Evolutionary conservation across 2,888 invertebrate species (phyloP), one percentile per base, ranked within the genome.

Genomic region (Griposia aprilina): DNA sequence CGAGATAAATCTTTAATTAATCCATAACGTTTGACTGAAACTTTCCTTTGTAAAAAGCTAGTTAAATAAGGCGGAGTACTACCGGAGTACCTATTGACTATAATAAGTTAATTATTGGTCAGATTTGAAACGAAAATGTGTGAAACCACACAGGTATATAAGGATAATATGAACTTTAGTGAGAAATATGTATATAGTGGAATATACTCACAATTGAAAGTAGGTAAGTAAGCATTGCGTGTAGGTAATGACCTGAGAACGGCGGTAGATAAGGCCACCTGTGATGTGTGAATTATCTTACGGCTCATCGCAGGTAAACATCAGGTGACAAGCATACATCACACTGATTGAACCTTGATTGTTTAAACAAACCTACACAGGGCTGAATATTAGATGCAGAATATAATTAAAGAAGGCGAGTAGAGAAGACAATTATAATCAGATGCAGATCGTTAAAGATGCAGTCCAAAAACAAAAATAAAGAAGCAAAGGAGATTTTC

Each of bases 1-100:
- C 17, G 17, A 84, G 65, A 84, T 76, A 84, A 71, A 80, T 87
- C 72, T 84, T 87, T 74, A 84, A 84, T 84, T 76, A 84, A 84
- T 69, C 50, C 20, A 48, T 67, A 65, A 57, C 62, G 74, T 68
- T 79, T 50, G 15, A 66, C 41, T 57, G 52, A 26, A 78, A 70
- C 50, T 86, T 73, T n/a, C 15, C 23, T 45, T 36, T 62, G 70
- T 68, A 86, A 45, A 78, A 86, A 74, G 67, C 48, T 45, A 55
- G 69, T 75, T 59, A 66, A 70, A 75, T 82, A 75, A 83, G 26
- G 20, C 41, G 4, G 23, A 45, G 41, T 55, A 73, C 6, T 15
- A 41, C 15, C 63, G 23, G 15, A 5, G 65, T 41, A 36, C 20
- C 23, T 30, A 74, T 74, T 15, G 17, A 75, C 11, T 50, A 67